A percentile compares a stretch with the other conserved stretches of the same genome.
These are phyloP conservation scores for Otus sunia DNA, from an alignment of 2,113 vertebrate genomes.

Conservation along the genomic window DNA sequence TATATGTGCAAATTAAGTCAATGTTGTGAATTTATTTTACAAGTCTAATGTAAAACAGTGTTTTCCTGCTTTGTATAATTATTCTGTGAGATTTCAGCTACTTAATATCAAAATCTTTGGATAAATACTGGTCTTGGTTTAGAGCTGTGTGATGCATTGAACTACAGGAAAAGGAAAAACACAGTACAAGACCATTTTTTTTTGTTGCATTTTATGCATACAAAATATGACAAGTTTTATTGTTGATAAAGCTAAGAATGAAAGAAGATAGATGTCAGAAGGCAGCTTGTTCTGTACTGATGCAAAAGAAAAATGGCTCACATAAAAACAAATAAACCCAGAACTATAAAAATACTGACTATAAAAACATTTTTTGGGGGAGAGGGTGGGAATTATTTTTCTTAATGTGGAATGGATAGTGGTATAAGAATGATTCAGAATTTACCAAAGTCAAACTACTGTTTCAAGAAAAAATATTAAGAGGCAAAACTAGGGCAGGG, in stretches of 20 bases:
- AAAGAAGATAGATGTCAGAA: slow-evolving; percentile 30
- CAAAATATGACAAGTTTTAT: neutral
- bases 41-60: neutral
- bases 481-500: neutral
- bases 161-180: neutral
- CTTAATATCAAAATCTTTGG: neutral
- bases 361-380: neutral
- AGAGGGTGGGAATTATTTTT: neutral
- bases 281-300: neutral
- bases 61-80: slow-evolving; percentile 11
- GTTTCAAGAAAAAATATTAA: neutral
- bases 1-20: neutral
- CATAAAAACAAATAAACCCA: neutral
- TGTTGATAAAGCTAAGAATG: slow-evolving; percentile 8
- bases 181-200: neutral
- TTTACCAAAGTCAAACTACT: neutral
- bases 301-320: slow-evolving; percentile 17
- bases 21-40: neutral
- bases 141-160: neutral
- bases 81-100: neutral
- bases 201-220: neutral
- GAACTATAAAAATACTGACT: slow-evolving; percentile 21
- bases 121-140: neutral
- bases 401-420: neutral
- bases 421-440: neutral